Base-by-base conservation (phyloP, 1,140 invertebrate genomes). In the Halyomorpha halys region DNA sequence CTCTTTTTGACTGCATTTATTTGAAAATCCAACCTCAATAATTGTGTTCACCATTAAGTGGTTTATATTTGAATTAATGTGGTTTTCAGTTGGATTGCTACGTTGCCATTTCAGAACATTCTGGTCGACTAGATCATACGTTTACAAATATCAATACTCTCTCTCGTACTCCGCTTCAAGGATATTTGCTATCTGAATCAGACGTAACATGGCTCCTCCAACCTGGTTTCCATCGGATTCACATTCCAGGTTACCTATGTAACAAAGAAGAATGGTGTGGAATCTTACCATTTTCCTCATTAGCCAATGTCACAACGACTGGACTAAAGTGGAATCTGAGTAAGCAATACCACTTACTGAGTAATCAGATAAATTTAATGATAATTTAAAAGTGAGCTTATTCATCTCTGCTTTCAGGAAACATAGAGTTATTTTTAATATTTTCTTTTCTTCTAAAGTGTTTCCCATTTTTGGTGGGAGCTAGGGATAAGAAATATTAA, bases 251-350 rank as follows among this genome's bases (percentile, higher is more conserved):
- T 23, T 71, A 75, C 18, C 74, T 85, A 23, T 71, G 78, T 6
- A 66, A 76, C 25, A 69, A 69, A 11, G 70, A 78, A 65, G 74
- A 75, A n/a, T 86, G 85, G 83, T 89, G 88, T 72, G 83, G 86
- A 18, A 73, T 92, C 16, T 78, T 92, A 65, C 89, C 90, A 0
- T 72, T 91, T 60, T 84, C 83, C 39, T 77, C 61, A 72, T 13
- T 6, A 39, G 75, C 78, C 49, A 74, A 70, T 65, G 81, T 86
- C 0, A 84, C 83, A n/a, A 87, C 89, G 30, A 83, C 79, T 47
- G 90, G 90, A 16, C 77, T 93, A 0, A 90, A 90, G 74, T 93
- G 89, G 89, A 89, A 93, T 77, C 79, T 92, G 73, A 75, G 89
- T 91, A 80, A 73, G 74, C 34, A 39, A 39, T 39, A 13, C 34